Percentiles rank a stretch among this genome's conserved stretches.
phyloP scores from a whole-genome alignment of 2,888 invertebrate species.

The Andrena trimmerana region DNA sequence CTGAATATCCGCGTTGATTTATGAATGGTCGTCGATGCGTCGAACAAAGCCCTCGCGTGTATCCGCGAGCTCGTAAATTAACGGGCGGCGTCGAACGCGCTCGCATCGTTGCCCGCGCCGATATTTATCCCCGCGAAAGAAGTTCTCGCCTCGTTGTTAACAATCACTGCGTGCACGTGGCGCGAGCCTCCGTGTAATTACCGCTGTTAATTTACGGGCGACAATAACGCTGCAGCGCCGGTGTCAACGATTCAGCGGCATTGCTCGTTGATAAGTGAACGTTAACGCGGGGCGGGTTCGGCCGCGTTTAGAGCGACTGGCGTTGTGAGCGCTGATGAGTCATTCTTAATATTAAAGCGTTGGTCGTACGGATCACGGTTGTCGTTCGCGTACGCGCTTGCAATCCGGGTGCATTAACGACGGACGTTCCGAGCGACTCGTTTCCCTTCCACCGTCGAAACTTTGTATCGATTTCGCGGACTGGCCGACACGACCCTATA shows the following conservation, averaged over 20 bases:
- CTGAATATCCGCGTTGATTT: not conserved
- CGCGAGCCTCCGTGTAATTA: slow-evolving; percentile 12
- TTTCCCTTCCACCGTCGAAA: slow-evolving; percentile 3
- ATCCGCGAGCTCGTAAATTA: slow-evolving; percentile 4
- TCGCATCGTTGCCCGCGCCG: not conserved
- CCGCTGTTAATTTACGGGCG: slow-evolving; percentile 34
- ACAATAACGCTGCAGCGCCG: not conserved
- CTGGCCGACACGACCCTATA: slow-evolving; percentile 18
- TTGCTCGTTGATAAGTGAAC: slow-evolving; percentile 45
- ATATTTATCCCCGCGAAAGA: not conserved
- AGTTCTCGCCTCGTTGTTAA: not conserved
- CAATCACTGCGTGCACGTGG: not conserved
- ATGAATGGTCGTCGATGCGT: slow-evolving; percentile 10
- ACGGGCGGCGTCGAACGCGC: not conserved
- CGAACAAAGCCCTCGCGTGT: not conserved
- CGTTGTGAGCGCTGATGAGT: slow-evolving; percentile 33
- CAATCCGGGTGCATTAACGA: not conserved
- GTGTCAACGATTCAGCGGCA: slow-evolving; percentile 31
- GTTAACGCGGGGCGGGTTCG: slow-evolving; percentile 4
- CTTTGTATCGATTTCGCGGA: slow-evolving; percentile 43
- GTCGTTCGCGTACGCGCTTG: not conserved
- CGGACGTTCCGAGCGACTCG: slow-evolving; percentile 4
- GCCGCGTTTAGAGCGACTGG: slow-evolving; percentile 36
- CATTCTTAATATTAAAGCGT: slow-evolving; percentile 60
- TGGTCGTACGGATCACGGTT: slow-evolving; percentile 26